Conservation (phyloP, 2,113 vertebrate genomes). For the Chrysochloris asiatica region DNA sequence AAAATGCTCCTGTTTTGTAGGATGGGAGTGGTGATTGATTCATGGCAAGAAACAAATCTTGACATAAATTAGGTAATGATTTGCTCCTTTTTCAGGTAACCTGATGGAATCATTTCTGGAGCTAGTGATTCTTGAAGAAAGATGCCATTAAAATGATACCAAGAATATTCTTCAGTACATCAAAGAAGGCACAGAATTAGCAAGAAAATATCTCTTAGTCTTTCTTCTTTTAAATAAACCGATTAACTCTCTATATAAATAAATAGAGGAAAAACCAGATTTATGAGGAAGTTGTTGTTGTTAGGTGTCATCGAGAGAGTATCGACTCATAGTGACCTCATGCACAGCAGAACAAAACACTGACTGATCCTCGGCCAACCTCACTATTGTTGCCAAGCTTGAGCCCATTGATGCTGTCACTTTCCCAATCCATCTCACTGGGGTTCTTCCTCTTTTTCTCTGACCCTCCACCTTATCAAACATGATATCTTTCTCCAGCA, state of each 20-base stretch:
- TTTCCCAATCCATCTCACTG: too few species aligned
- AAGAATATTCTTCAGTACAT: neutral
- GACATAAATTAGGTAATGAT: neutral
- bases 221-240: neutral
- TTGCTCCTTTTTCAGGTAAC: neutral
- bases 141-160: neutral
- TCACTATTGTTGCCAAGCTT: too few species aligned
- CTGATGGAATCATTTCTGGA: neutral
- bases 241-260: neutral
- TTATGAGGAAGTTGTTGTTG: too few species aligned
- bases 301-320: too few species aligned
- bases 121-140: conserved; percentile 31
- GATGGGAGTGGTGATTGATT: neutral
- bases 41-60: neutral
- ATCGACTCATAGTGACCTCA: too few species aligned
- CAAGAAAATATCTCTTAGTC: neutral
- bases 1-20: neutral
- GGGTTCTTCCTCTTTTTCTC: too few species aligned
- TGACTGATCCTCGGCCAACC: too few species aligned
- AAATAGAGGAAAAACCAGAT: neutral
- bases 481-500: too few species aligned
- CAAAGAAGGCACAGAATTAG: neutral
- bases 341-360: too few species aligned
- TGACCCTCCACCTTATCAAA: too few species aligned
- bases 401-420: too few species aligned